phyloP scores from a whole-genome alignment of 2,113 vertebrate species.

The Datnioides undecimradiatus region DNA sequence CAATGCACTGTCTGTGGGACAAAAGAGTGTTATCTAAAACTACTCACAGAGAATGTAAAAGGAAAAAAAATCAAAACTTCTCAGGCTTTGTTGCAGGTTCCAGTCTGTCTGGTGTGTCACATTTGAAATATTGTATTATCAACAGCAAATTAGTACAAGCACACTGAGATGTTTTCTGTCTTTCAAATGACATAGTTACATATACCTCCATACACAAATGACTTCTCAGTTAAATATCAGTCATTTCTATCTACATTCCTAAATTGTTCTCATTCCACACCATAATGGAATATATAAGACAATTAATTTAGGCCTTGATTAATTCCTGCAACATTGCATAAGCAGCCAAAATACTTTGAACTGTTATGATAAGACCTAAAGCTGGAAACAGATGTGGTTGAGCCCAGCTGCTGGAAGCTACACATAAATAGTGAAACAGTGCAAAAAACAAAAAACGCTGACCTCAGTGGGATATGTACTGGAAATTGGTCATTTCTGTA shows the following conservation, averaged over 20 bases:
- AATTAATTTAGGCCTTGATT: background rate
- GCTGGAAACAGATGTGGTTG: background rate
- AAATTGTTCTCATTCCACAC: background rate
- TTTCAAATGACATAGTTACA: constrained; percentile 43
- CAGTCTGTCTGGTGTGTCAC: constrained; percentile 63
- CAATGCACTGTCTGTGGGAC: constrained; percentile 67
- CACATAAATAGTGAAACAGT: background rate
- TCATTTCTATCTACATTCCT: background rate
- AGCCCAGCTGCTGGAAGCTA: background rate
- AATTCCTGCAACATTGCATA: background rate
- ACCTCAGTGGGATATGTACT: no score
- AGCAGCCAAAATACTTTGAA: background rate
- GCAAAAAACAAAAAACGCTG: background rate
- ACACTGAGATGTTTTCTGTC: constrained; percentile 41
- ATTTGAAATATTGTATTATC: constrained; percentile 40
- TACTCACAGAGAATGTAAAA: constrained; percentile 67
- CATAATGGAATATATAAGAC: background rate
- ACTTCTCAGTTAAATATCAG: constrained; percentile 10
- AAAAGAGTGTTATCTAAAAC: constrained; percentile 77
- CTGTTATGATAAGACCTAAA: background rate
- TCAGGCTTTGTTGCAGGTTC: constrained; percentile 65
- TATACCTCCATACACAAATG: constrained; percentile 10
- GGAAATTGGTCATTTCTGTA: background rate
- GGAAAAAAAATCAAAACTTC: constrained; percentile 69
- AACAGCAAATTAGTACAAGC: constrained; percentile 52